Evolutionary conservation across 2,113 vertebrate species (phyloP), one percentile per base, ranked within the genome.

Genomic region (Riparia riparia): DNA sequence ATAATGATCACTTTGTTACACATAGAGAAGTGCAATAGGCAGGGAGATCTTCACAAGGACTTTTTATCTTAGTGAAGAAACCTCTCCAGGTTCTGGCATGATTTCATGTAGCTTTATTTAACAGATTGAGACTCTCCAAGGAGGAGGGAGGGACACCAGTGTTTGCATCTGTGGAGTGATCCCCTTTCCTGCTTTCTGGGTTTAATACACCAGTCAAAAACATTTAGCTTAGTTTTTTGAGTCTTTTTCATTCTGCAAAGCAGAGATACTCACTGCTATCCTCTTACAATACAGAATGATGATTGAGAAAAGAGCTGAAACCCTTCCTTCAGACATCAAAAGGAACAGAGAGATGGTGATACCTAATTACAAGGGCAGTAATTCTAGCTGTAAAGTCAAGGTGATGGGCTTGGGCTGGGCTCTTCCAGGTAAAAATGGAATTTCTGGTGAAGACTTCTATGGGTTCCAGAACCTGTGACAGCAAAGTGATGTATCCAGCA

Each of bases 1-100:
- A 93, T 86, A 71, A 66, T 28, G 63, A 90, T 94, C 72, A 90
- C 81, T 96, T 98, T 88, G 53, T 69, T 93, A 51, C 63, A 28
- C 93, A 93, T 74, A 41, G 96, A 95, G 82, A 95, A 94, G 58
- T 91, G 53, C 72, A 44, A 72, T 39, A 85, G 85, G 45, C n/a
- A 72, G 91, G 90, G 32, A 72, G 47, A 78, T 71, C 95, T 96
- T 97, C 79, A 94, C 84, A 92, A 79, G 6, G 8, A 90, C 47
- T 91, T 97, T 92, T 54, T 92, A 34, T 77, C 51, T 66, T 31
- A 21, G 68, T 68, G 81, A 88, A 37, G 4, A 65, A 88, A 13
- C 32, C 69, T 81, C 66, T 86, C 6, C 57, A 69, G 26, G 51
- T 51, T 82, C 86, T 86, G 21, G 42, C 0, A 81, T 77, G 49